Evolutionary conservation across 37 sponge, comb jelly and placozoan genomes (phyloP).

Genomic region (Chondrosia reniformis): DNA sequence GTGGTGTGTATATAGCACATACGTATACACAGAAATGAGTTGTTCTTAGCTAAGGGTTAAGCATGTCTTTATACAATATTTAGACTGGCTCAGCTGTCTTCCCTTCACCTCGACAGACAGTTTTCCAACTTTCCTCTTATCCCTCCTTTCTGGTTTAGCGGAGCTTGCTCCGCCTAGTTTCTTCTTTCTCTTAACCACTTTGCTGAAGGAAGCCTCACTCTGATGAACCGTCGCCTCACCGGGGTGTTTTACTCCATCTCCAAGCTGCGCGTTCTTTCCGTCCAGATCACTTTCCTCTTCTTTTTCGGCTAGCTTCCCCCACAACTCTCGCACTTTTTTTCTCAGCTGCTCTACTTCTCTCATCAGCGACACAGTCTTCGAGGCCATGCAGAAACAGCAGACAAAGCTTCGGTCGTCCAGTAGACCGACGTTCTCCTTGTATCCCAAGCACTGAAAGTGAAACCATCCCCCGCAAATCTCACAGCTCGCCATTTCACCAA

Average conservation of each 20-base stretch:
- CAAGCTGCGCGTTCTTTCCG: background rate
- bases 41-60: no score
- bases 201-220: constrained; percentile 8
- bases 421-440: no score
- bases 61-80: no score
- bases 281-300: background rate
- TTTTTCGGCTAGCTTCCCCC: background rate
- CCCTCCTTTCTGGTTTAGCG: constrained; percentile 10
- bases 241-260: background rate
- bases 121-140: constrained; percentile 5
- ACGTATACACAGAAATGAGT: no score
- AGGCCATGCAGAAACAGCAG: no score
- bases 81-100: constrained; percentile 7
- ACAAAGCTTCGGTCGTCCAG: no score
- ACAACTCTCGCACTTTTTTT: background rate
- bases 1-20: no score
- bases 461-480: no score
- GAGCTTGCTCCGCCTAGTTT: background rate
- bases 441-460: no score
- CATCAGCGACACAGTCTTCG: no score
- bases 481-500: no score
- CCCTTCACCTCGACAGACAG: constrained; percentile 16
- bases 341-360: background rate
- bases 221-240: background rate
- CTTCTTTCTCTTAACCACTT: constrained; percentile 2